phyloP scores from a whole-genome alignment of 1,140 invertebrate genomes.

The Olivierus martensii region DNA sequence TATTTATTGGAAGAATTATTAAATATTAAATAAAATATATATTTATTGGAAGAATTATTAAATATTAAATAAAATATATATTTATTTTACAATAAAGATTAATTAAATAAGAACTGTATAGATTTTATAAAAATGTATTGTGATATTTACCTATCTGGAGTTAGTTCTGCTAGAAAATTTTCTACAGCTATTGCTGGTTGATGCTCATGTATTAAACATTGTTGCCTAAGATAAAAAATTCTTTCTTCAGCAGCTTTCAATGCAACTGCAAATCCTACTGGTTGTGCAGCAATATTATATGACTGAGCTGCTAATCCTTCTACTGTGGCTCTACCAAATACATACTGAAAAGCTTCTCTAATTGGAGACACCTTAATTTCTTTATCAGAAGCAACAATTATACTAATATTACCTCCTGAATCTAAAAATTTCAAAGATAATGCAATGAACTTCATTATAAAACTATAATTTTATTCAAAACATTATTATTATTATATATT shows the following conservation, averaged over 20 bases:
- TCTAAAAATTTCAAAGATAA: constrained; percentile 33
- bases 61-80: no score
- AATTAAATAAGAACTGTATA: no score
- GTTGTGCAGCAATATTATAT: constrained; percentile 36
- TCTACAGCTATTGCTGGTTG: constrained; percentile 57
- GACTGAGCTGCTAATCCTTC: constrained; percentile 27
- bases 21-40: no score
- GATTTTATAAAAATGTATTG: no score
- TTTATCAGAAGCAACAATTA: constrained; percentile 61
- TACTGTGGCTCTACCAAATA: constrained; percentile 67
- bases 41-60: no score
- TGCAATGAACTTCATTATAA: no score
- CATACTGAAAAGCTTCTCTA: constrained; percentile 64
- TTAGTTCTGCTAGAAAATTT: constrained; percentile 60
- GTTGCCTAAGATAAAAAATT: constrained; percentile 41
- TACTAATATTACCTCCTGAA: constrained; percentile 57
- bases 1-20: no score
- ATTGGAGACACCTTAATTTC: constrained; percentile 59
- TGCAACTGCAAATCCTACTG: constrained; percentile 59
- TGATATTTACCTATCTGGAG: constrained; percentile 53
- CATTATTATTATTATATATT: background rate
- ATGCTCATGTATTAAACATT: constrained; percentile 35
- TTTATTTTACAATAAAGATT: no score
- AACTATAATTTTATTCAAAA: no score
- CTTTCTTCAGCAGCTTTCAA: constrained; percentile 51